Percentiles rank a stretch among this genome's conserved stretches.
These are phyloP conservation scores for Polia nebulosa DNA, from an alignment of 2,888 invertebrate species.

Conservation along the genomic window DNA sequence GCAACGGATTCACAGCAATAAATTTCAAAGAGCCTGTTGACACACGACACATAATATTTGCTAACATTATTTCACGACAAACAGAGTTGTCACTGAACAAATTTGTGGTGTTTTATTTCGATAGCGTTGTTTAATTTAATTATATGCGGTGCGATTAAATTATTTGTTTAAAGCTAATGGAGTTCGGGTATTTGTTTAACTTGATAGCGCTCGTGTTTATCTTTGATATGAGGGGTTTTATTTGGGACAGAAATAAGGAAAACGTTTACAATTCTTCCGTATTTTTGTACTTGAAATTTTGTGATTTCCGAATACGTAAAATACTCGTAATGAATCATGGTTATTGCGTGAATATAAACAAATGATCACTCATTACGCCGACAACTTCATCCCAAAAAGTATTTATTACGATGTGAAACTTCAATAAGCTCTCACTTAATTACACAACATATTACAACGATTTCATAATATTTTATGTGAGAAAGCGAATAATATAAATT, in stretches of 20 bases:
- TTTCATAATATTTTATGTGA: constrained; percentile 48
- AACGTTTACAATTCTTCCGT: constrained; percentile 62
- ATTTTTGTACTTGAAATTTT: constrained; percentile 41
- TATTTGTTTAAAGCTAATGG: constrained; percentile 80
- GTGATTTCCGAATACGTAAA: constrained; percentile 16
- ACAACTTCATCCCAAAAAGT: constrained; percentile 43
- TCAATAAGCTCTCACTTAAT: constrained; percentile 52
- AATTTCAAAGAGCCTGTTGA: constrained; percentile 83
- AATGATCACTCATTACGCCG: constrained; percentile 45
- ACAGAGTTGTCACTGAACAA: constrained; percentile 84
- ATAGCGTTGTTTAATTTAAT: constrained; percentile 86
- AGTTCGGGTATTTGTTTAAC: constrained; percentile 73
- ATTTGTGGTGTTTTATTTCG: constrained; percentile 83
- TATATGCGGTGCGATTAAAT: constrained; percentile 77
- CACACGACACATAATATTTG: constrained; percentile 82
- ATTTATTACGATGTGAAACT: constrained; percentile 51
- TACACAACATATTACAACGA: constrained; percentile 45
- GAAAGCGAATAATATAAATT: constrained; percentile 56
- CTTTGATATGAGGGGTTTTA: constrained; percentile 76
- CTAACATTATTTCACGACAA: constrained; percentile 82
- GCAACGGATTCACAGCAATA: constrained; percentile 79
- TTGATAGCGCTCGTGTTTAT: constrained; percentile 74
- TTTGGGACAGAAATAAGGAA: constrained; percentile 78
- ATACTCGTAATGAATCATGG: constrained; percentile 28
- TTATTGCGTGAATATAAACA: constrained; percentile 29